phyloP scores from a whole-genome alignment of 2,888 invertebrate genomes.

The Pristionchus exspectatus region DNA sequence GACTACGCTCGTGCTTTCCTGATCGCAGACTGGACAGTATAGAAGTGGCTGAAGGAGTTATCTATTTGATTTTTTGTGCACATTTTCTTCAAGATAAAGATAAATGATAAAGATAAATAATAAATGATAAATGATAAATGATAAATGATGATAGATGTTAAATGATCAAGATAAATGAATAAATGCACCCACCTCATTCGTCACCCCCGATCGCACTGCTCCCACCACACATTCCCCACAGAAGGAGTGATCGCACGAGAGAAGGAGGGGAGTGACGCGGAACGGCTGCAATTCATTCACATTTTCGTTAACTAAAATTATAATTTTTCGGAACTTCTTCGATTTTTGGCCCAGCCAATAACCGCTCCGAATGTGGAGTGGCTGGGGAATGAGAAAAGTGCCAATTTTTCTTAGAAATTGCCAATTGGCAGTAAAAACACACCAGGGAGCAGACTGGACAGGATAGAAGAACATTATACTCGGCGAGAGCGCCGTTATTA shows the following conservation, averaged over 20 bases:
- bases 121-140: too few species aligned
- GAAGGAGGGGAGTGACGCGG: neutral
- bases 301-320: neutral
- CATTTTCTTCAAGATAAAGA: too few species aligned
- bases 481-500: too few species aligned
- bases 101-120: too few species aligned
- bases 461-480: neutral
- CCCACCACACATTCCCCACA: neutral
- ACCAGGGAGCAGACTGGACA: neutral
- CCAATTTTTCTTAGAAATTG: too few species aligned
- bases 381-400: too few species aligned
- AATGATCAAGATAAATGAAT: neutral
- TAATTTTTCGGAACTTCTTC: too few species aligned
- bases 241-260: neutral
- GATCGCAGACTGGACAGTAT: neutral
- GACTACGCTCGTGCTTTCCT: neutral
- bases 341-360: too few species aligned
- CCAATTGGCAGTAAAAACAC: neutral
- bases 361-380: too few species aligned
- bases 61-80: too few species aligned
- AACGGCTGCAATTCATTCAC: neutral
- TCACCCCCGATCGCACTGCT: neutral
- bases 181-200: neutral
- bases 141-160: too few species aligned
- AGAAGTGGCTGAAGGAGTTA: neutral